Base-by-base conservation (phyloP, 2,888 invertebrate genomes). In the Homarus gammarus region DNA sequence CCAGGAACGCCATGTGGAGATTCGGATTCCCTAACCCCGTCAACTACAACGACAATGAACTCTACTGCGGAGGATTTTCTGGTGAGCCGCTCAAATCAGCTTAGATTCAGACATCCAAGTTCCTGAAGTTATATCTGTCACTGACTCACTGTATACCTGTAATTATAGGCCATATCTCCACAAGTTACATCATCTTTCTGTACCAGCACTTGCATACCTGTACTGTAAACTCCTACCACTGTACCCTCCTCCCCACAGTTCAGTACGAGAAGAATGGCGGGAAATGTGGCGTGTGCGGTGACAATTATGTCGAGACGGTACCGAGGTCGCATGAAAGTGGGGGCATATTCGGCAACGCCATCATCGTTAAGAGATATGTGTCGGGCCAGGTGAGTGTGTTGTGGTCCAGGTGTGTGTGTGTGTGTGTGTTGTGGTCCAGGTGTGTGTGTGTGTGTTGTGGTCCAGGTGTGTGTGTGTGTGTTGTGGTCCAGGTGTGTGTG, bases 21-120 rank as follows among this genome's bases (percentile, higher is more conserved):
- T 97, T 97, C 93, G 98, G 98, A 0, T 98, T 96, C 94, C 97
- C 97, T n/a, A 98, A 97, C 94, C 97, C 98, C 1, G 97, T 97
- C 90, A 98, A 98, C 94, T 98, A 98, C 94, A 97, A 98, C 93
- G 98, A 98, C 94, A 98, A 98, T 93, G 98, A 98, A 94, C 95
- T 98, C 27, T 98, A 97, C 94, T 98, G 98, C 93, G 98, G 98
- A 38, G 98, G 98, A 82, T 97, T 97, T 93, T 96, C 97, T 94
- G 97, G 97, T 97, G 92, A 93, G 92, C 92, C 15, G n/a, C n/a
- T n/a, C n/a, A n/a, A n/a, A n/a, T n/a, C n/a, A n/a, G n/a, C n/a
- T n/a, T n/a, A n/a, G n/a, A n/a, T n/a, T n/a, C n/a, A n/a, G n/a
- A n/a, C n/a, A n/a, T n/a, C n/a, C n/a, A n/a, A n/a, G n/a, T n/a